Base-by-base conservation (phyloP, 2,113 vertebrate genomes). In the Rhabdomys dilectus region DNA sequence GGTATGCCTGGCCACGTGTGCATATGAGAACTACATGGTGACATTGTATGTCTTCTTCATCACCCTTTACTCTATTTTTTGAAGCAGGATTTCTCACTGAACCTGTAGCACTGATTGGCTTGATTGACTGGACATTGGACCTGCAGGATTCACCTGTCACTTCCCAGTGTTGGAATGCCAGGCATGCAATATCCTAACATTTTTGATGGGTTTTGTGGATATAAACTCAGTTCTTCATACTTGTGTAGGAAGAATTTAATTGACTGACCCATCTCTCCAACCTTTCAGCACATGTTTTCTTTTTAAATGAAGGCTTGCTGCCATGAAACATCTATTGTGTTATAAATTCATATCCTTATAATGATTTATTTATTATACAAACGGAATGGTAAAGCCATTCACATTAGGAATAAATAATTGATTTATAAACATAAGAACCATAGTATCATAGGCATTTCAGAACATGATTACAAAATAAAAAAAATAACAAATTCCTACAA, bases 371-470 rank as follows among this genome's bases (percentile, higher is more conserved):
- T 29, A 51, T 93, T 31, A 31, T 94, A 48, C 11, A 93, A 89
- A 78, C 2, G 34, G 53, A 88, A 80, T 45, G 13, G 19, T 85
- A 15, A 85, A 62, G 26, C 58, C 31, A 68, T 87, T 96, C n/a
- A 60, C 86, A 77, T 89, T 93, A 53, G 17, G 16, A 31, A 12
- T 31, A 13, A 15, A 89, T 5, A 34, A 66, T 91, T 93, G 31
- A 86, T 72, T 94, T 95, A 85, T 34, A 93, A 21, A 7, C 58
- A 19, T 39, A 93, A 48, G 68, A 82, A 94, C 76, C 78, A 58
- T 62, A 93, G 22, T 94, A 3, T 34, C 5, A 16, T n/a, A 56
- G 26, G n/a, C 7, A 29, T 12, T 88, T 95, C 78, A 86, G 39
- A 13, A 68, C 93, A 53, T 24, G 75, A 5, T 68, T 68, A 68